Base-by-base conservation (phyloP, 2,113 vertebrate species). In the Nanorana parkeri region DNA sequence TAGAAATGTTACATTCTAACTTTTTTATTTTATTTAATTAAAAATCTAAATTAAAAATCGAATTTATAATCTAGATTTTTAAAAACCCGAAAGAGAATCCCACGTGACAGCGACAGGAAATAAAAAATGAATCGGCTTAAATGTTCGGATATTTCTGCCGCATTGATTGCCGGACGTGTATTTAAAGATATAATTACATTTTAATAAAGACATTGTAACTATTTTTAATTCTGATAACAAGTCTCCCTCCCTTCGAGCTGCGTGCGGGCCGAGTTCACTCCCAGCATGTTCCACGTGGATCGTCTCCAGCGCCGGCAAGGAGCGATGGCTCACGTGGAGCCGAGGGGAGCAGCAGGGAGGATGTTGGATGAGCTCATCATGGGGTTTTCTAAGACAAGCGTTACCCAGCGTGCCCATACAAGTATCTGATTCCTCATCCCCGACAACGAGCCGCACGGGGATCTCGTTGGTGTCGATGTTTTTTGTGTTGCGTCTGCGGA, bases 381-480 rank as follows among this genome's bases (percentile, higher is more conserved):
- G 47, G 65, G 77, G 11, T 58, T 79, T 55, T 20, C 21, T 36
- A 55, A 28, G 60, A 66, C 51, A 28, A 68, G 65, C 56, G 16
- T 29, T 7, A 8, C 61, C 65, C 54, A 5, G 54, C 77, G 13
- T 73, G 79, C 60, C 79, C 79, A 55, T 68, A 68, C 77, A 56
- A 36, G 77, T 36, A 64, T 58, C 60, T 52, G 74, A 51, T 17
- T 63, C 60, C 51, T 66, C 52, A 28, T 6, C 60, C 16, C 19
- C 16, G 41, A 67, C 68, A 65, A 65, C 20, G 24, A 32, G 26
- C 68, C 19, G 36, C 6, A 36, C 56, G 20, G 23, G 32, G 51
- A 67, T 75, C 26, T 61, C 54, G 23, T 29, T 54, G 7, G 16
- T 81, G 80, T 36, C 17, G 54, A 6, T 65, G 58, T 55, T 28